phyloP scores from a whole-genome alignment of 1,140 invertebrate genomes.

The Saccostrea glomerata region DNA sequence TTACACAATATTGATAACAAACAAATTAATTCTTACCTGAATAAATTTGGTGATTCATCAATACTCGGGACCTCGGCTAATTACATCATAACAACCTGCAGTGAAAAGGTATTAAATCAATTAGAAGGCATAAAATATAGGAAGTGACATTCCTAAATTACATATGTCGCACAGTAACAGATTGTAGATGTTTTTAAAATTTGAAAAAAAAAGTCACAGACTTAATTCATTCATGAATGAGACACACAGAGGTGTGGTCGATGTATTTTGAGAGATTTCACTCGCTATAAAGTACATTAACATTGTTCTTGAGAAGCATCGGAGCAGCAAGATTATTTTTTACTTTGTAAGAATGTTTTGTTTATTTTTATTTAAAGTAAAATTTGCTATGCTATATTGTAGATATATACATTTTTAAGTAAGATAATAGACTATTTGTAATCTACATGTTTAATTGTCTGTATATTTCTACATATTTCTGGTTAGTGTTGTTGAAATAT shows the following conservation, averaged over 20 bases:
- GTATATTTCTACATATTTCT: no score
- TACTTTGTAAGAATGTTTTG: no score
- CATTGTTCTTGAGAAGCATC: no score
- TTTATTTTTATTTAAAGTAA: no score
- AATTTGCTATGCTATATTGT: no score
- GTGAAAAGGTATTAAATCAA: constrained; percentile 3
- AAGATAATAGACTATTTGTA: no score
- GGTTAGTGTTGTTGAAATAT: no score
- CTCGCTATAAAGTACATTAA: no score
- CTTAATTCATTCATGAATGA: not conserved
- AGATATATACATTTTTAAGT: no score
- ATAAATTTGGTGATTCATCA: constrained; percentile 1
- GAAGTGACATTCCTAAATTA: constrained; percentile 11
- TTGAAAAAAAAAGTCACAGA: not conserved
- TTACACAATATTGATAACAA: no score
- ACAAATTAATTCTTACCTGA: not conserved
- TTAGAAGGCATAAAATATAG: constrained; percentile 16
- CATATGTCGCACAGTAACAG: not conserved
- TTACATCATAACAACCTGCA: not conserved
- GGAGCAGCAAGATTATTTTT: no score
- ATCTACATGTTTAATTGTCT: no score
- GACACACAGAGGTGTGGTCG: not conserved
- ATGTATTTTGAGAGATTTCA: not conserved
- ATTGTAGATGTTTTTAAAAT: not conserved
- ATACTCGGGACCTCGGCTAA: not conserved